Evolutionary conservation across 2,888 invertebrate species (phyloP), one percentile per base, ranked within the genome.

Genomic region (Malachius bipustulatus): DNA sequence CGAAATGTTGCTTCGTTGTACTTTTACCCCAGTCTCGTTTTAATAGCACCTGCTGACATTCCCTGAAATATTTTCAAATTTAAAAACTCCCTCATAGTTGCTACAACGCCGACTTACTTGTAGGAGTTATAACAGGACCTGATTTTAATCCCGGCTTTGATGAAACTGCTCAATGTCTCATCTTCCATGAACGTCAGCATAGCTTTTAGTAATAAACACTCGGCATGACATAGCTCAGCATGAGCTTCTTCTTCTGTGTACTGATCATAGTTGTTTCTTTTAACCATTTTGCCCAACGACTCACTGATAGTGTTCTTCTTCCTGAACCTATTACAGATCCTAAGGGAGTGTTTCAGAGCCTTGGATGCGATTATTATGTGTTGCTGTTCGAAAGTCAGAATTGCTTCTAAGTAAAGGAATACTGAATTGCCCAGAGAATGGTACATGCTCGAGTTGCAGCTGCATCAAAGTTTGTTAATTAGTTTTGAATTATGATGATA

Each of bases 161-260:
- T 81, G 51, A 97, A 82, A 54, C 88, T 89, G 34, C 87, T 74
- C 40, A 96, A 68, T 28, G 87, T 93, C 60, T 97, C 96, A 55
- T 96, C 94, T 55, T 93, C 91, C 54, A 94, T 78, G 56, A 96
- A 89, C 10, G 88, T 87, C 43, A 97, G 71, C 56, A 93, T 73
- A 1, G 96, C 87, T 54, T 87, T 79, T 39, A 94, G 68, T 32
- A 97, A 67, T 31, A 93, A 67, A 16, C 85, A 80, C 61, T 97
- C 96, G 0, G 96, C 94, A 59, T 88, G 85, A 59, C 93, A 93
- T 24, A 97, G 65, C 57, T 97, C 96, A 0, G 96, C 94, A 64
- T 97, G 96, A 11, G 88, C 80, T 64, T 94, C 89, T 54, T 76
- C 61, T 62, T 79, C 82, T 2, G 84, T 77, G 48, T 82, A 82